Base-by-base conservation (phyloP, 2,113 vertebrate genomes). In the Tragelaphus strepsiceros region DNA sequence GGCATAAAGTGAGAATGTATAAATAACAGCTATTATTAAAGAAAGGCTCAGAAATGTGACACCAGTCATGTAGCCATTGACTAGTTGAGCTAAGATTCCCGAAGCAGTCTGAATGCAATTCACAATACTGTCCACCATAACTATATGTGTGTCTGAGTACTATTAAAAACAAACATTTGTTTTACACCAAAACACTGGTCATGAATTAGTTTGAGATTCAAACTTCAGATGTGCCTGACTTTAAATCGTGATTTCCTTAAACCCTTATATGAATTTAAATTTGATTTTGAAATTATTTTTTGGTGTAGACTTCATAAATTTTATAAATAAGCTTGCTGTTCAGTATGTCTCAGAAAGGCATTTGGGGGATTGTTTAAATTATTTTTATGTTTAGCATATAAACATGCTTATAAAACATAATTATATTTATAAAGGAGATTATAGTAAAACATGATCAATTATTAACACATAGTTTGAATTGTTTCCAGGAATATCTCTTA, bases 361-460 rank as follows among this genome's bases (percentile, higher is more conserved):
- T 88, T 91, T 96, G 82, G 61, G 4, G 7, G 82, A 86, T 89
- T 82, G 24, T 21, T 96, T 71, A 19, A 43, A 95, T 77, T 77
- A 43, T 71, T 39, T 71, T 2, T 43, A 15, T 77, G 39, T 77
- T 77, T 77, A 43, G 53, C 61, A 67, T 91, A 28, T 9, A 58
- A 56, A 91, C 15, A 8, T 67, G 39, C 19, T 82, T 84, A 78
- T 80, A 61, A 91, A 91, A 86, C n/a, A 67, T 30, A 24, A 14
- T 82, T 54, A 24, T 78, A 89, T 77, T 67, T 97, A 35, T 58
- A 94, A 90, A 51, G 64, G 39, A 94, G 30, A 86, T 67, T 10
- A 80, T 80, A 91, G 64, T 90, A 94, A 94, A 95, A 94, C 49
- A 74, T 78, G 28, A 87, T 74, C 35, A 62, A 43, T 89, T 80